These are phyloP conservation scores for Scomberomorus guttatus DNA, from an alignment of 2,797 vertebrate genomes.

Conservation along the genomic window DNA sequence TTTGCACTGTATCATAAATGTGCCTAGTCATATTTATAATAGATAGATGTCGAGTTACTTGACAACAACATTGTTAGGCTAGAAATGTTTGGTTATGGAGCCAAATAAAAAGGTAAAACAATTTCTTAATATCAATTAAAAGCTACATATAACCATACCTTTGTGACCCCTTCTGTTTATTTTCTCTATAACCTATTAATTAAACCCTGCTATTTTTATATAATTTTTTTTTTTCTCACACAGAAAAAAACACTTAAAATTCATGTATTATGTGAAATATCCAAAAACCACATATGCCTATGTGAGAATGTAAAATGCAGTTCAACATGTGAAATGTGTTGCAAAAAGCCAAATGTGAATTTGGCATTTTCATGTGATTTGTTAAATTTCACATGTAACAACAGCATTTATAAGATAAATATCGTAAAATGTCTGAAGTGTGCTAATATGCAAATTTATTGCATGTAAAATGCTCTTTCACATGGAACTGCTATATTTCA, in stretches of 20 bases:
- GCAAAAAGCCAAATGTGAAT: not conserved
- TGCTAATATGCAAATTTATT: too few relatives aligned
- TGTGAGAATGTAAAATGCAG: too few relatives aligned
- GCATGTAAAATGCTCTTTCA: too few relatives aligned
- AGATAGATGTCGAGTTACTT: slow-evolving; percentile 14
- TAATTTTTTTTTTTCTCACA: not conserved
- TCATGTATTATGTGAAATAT: not conserved
- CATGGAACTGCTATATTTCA: too few relatives aligned
- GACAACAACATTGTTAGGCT: not conserved
- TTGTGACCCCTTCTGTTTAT: not conserved
- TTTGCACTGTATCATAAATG: slow-evolving; percentile 11
- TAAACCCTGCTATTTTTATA: not conserved
- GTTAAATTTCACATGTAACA: too few relatives aligned
- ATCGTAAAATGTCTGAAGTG: too few relatives aligned
- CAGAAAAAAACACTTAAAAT: not conserved
- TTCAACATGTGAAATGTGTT: not conserved
- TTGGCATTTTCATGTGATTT: too few relatives aligned
- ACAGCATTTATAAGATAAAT: too few relatives aligned
- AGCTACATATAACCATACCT: not conserved
- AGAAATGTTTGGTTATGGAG: not conserved
- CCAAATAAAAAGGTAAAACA: not conserved
- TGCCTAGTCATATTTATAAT: not conserved
- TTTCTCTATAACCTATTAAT: not conserved
- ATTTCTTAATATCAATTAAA: not conserved
- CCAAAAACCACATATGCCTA: not conserved